phyloP scores from a whole-genome alignment of 2,888 invertebrate genomes.

The Helicoverpa assulta region DNA sequence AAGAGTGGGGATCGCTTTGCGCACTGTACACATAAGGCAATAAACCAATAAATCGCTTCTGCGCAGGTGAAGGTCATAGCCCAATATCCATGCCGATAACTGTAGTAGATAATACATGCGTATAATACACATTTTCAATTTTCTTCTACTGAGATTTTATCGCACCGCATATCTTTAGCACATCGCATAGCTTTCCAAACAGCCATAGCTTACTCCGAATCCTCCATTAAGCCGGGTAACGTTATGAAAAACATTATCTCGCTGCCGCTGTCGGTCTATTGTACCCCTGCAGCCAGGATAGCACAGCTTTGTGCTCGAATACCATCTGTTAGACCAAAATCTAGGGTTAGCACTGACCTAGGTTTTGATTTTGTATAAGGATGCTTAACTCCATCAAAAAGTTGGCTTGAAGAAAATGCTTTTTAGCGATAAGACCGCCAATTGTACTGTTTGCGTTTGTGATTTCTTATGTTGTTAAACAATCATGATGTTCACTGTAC shows the following conservation, averaged over 20 bases:
- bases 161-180: slow-evolving; percentile 15
- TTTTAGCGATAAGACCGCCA: no score
- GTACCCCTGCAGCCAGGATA: slow-evolving; percentile 65
- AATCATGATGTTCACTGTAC: no score
- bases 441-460: no score
- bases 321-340: slow-evolving; percentile 63
- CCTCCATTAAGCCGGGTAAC: slow-evolving; percentile 64
- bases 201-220: slow-evolving; percentile 41
- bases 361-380: not conserved
- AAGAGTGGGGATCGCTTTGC: no score
- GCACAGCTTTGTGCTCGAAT: slow-evolving; percentile 64
- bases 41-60: no score
- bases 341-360: slow-evolving; percentile 48
- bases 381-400: not conserved
- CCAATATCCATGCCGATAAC: no score
- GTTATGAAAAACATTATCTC: slow-evolving; percentile 79
- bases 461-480: no score
- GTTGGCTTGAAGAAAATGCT: no score
- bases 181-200: slow-evolving; percentile 39
- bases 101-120: no score
- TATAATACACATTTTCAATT: no score
- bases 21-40: no score
- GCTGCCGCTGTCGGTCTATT: slow-evolving; percentile 62
- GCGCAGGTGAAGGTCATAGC: no score
- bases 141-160: not conserved